Evolutionary conservation across 2,888 invertebrate species (phyloP).

Genomic region (Meteorus colon): DNA sequence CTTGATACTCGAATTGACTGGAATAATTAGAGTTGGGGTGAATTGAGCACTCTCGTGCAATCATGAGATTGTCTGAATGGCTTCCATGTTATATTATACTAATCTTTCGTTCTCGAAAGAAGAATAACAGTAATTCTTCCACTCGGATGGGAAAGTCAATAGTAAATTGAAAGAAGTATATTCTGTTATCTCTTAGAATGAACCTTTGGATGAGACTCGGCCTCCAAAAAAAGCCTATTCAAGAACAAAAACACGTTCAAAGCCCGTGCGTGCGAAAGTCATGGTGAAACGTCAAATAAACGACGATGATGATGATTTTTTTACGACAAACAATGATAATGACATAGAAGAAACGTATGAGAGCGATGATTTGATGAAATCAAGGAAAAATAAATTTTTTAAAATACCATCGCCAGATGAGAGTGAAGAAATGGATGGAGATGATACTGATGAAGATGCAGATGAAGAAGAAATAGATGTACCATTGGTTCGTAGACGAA

Average conservation of each 20-base stretch:
- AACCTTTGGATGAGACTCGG: conserved; percentile 58
- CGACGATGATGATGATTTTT: conserved; percentile 30
- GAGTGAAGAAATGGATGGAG: conserved; percentile 47
- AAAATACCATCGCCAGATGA: conserved; percentile 50
- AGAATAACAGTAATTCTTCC: too few species aligned
- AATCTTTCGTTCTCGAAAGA: too few species aligned
- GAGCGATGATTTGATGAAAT: conserved; percentile 8
- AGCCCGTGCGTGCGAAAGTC: conserved; percentile 58
- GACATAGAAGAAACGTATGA: conserved; percentile 31
- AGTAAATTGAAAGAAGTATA: too few species aligned
- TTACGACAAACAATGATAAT: conserved; percentile 17
- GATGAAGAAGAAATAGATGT: conserved; percentile 47
- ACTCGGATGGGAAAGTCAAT: too few species aligned
- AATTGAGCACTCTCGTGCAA: not conserved
- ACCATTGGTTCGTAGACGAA: conserved; percentile 52
- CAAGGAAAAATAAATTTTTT: conserved; percentile 36
- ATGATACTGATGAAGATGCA: conserved; percentile 50
- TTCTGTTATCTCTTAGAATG: conserved; percentile 57
- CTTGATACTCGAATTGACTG: not conserved
- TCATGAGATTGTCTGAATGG: not conserved
- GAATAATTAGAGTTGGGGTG: not conserved
- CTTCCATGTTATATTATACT: not conserved
- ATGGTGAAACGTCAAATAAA: conserved; percentile 61
- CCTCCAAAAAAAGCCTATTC: conserved; percentile 62
- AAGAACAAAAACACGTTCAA: conserved; percentile 56